Percentiles rank a stretch among this genome's conserved stretches.
Evolutionary conservation across 2,113 vertebrate species (phyloP).

Genomic region (Calypte anna): DNA sequence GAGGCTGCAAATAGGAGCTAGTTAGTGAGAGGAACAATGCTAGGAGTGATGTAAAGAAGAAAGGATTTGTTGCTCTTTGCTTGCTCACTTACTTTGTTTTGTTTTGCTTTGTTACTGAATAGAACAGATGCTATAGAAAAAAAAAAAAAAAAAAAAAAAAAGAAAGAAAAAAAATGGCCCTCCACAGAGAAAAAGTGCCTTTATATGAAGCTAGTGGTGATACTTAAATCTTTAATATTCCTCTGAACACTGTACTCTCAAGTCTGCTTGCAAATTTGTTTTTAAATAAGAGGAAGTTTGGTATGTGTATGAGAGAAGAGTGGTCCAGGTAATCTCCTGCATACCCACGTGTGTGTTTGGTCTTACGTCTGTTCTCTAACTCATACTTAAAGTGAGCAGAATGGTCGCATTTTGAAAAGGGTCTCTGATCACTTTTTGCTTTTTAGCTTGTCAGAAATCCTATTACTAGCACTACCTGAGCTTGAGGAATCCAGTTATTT

Average conservation of each 20-base stretch:
- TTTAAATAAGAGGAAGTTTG: not conserved
- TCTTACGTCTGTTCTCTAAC: not conserved
- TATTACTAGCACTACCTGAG: conserved; percentile 48
- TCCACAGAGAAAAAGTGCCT: not conserved
- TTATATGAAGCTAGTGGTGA: not conserved
- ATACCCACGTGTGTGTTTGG: not conserved
- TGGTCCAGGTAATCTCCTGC: not conserved
- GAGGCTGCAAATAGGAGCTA: not conserved
- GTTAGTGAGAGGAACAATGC: not conserved
- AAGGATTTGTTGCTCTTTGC: not conserved
- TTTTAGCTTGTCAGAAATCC: conserved; percentile 50
- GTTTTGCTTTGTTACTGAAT: not conserved
- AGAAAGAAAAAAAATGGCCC: not conserved
- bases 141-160: not conserved
- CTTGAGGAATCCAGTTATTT: conserved; percentile 39
- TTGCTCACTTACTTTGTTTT: not conserved
- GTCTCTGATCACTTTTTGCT: conserved; percentile 38
- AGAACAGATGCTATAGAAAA: not conserved
- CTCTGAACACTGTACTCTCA: not conserved
- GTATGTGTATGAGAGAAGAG: not conserved
- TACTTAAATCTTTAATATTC: conserved; percentile 9
- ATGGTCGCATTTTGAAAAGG: not conserved
- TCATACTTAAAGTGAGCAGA: not conserved
- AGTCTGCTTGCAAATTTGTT: not conserved
- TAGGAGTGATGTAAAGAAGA: not conserved